These are phyloP conservation scores for Bembecia ichneumoniformis DNA, from an alignment of 2,888 invertebrate genomes.

Conservation along the genomic window DNA sequence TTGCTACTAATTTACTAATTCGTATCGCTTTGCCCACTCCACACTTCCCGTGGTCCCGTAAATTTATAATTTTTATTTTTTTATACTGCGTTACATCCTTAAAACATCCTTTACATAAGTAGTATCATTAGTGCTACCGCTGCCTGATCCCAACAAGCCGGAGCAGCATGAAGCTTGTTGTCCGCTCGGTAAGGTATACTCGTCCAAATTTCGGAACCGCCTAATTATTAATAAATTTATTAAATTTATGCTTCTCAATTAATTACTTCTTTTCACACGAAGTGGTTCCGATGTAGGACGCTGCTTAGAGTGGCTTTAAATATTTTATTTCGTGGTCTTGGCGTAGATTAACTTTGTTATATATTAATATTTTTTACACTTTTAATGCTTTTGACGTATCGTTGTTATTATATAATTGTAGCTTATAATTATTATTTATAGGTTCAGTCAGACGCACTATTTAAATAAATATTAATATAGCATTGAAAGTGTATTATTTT, in stretches of 20 bases:
- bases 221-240: slow-evolving; percentile 4
- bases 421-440: neutral
- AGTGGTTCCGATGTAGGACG: slow-evolving; percentile 42
- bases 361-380: slow-evolving; percentile 30
- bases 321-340: slow-evolving; percentile 30
- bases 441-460: too few relatives aligned
- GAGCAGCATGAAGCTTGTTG: slow-evolving; percentile 93
- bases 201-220: slow-evolving; percentile 21
- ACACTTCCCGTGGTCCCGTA: slow-evolving; percentile 36
- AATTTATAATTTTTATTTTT: slow-evolving; percentile 35
- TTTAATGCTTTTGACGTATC: slow-evolving; percentile 34
- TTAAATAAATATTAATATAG: too few relatives aligned
- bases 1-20: slow-evolving; percentile 72
- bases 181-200: slow-evolving; percentile 80
- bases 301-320: slow-evolving; percentile 47
- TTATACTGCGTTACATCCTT: slow-evolving; percentile 56
- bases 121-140: slow-evolving; percentile 84
- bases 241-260: slow-evolving; percentile 13
- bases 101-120: slow-evolving; percentile 54
- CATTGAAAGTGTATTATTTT: slow-evolving; percentile 3
- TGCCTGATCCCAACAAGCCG: slow-evolving; percentile 89
- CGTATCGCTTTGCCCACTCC: slow-evolving; percentile 66
- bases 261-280: slow-evolving; percentile 11
- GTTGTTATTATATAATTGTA: neutral
- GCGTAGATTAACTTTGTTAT: slow-evolving; percentile 23